A percentile compares a stretch with the other conserved stretches of the same genome.
phyloP scores from a whole-genome alignment of 2,888 invertebrate genomes.

The Heliconius hortense region DNA sequence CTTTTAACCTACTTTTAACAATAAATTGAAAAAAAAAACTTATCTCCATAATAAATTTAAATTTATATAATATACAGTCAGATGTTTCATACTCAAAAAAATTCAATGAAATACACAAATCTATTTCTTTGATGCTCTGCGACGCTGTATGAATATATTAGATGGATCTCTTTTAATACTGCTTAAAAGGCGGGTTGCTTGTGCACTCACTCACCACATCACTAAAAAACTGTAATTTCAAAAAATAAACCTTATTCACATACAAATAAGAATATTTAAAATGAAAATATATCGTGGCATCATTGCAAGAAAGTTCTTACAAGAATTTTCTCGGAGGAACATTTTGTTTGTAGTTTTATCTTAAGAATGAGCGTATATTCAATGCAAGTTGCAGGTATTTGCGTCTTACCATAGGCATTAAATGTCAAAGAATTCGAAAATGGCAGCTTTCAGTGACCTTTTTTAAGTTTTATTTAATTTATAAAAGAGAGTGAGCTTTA shows the following conservation, averaged over 20 bases:
- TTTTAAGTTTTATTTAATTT: background rate
- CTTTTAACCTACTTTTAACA: background rate
- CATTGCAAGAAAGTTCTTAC: slow-evolving; percentile 38
- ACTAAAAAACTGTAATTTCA: background rate
- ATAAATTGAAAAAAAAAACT: background rate
- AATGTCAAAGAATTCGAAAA: slow-evolving; percentile 29
- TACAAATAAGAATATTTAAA: slow-evolving; percentile 7
- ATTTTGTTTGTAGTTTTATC: slow-evolving; percentile 41
- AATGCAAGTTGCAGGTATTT: slow-evolving; percentile 38
- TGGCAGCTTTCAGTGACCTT: slow-evolving; percentile 2
- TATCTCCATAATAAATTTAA: slow-evolving; percentile 7
- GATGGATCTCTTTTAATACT: slow-evolving; percentile 42
- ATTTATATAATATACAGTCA: background rate
- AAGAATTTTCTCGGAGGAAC: slow-evolving; percentile 42
- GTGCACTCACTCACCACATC: slow-evolving; percentile 36
- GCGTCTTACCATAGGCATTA: slow-evolving; percentile 31
- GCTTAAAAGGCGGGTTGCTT: slow-evolving; percentile 42
- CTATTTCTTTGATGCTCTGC: slow-evolving; percentile 30
- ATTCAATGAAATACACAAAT: slow-evolving; percentile 31
- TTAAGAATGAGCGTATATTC: slow-evolving; percentile 43
- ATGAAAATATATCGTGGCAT: slow-evolving; percentile 34
- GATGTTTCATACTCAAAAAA: background rate
- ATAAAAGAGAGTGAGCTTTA: background rate
- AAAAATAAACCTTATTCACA: slow-evolving; percentile 30
- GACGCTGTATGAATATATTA: slow-evolving; percentile 43